Conservation (phyloP, 2,797 vertebrate genomes). For the Arctocebus calabarensis region DNA sequence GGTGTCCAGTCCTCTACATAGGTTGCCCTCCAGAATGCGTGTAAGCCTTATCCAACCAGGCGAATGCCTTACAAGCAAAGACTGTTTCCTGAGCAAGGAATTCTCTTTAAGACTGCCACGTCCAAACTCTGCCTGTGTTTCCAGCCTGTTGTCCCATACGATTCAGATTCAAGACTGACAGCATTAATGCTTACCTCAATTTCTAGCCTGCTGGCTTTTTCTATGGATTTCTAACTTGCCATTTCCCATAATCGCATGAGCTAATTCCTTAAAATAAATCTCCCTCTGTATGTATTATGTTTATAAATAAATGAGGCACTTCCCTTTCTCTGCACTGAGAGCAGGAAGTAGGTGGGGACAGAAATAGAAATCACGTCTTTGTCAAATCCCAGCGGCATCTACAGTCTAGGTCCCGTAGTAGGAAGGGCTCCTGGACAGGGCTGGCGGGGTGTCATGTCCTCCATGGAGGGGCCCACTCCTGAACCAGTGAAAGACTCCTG, state of each 20-base stretch:
- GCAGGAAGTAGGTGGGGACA: not conserved
- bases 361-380: not conserved
- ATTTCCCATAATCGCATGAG: not conserved
- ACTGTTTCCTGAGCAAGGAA: not conserved
- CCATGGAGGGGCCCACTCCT: not conserved
- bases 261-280: constrained; percentile 39
- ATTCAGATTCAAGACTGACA: not conserved
- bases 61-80: not conserved
- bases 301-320: not conserved
- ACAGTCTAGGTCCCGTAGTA: not conserved
- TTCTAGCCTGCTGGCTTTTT: not conserved
- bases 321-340: not conserved
- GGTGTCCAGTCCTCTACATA: too few species aligned
- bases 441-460: too few species aligned
- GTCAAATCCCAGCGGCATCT: not conserved
- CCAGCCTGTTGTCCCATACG: not conserved
- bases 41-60: not conserved
- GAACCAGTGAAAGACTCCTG: not conserved
- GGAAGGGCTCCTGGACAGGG: not conserved
- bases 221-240: not conserved
- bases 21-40: not conserved
- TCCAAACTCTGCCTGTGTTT: not conserved
- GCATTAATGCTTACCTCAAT: not conserved
- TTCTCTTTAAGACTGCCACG: not conserved
- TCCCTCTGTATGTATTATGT: not conserved